A percentile compares a stretch with the other conserved stretches of the same genome.
phyloP scores from a whole-genome alignment of 2,113 vertebrate genomes.

The Sclerurus mexicanus region DNA sequence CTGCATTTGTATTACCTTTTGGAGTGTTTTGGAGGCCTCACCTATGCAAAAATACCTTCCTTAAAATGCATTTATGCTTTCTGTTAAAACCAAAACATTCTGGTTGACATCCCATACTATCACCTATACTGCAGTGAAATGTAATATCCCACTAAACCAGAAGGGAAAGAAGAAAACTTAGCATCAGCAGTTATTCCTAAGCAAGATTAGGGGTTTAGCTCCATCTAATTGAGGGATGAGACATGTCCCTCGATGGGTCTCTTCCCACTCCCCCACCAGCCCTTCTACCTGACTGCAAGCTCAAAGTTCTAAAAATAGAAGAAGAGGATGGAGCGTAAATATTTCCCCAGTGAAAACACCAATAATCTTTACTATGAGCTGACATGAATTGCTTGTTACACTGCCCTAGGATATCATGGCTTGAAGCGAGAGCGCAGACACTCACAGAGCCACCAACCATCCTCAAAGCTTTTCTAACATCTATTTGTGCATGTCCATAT shows the following conservation, averaged over 20 bases:
- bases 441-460: background rate
- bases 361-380: slow-evolving; percentile 52
- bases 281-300: slow-evolving; percentile 35
- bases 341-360: slow-evolving; percentile 57
- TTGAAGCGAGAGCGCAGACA: background rate
- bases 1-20: background rate
- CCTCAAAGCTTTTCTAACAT: background rate
- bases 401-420: slow-evolving; percentile 47
- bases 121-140: background rate
- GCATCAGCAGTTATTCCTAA: slow-evolving; percentile 27
- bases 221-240: slow-evolving; percentile 11
- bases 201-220: slow-evolving; percentile 38
- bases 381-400: slow-evolving; percentile 48
- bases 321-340: slow-evolving; percentile 30
- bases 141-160: background rate
- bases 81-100: background rate
- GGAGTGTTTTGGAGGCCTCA: background rate
- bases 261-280: background rate
- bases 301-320: slow-evolving; percentile 35
- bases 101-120: background rate
- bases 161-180: slow-evolving; percentile 14
- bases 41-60: background rate
- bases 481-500: background rate
- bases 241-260: background rate
- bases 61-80: background rate